A percentile compares a stretch with the other conserved stretches of the same genome.
phyloP scores from a whole-genome alignment of 2,113 vertebrate species.

The Psophia crepitans region DNA sequence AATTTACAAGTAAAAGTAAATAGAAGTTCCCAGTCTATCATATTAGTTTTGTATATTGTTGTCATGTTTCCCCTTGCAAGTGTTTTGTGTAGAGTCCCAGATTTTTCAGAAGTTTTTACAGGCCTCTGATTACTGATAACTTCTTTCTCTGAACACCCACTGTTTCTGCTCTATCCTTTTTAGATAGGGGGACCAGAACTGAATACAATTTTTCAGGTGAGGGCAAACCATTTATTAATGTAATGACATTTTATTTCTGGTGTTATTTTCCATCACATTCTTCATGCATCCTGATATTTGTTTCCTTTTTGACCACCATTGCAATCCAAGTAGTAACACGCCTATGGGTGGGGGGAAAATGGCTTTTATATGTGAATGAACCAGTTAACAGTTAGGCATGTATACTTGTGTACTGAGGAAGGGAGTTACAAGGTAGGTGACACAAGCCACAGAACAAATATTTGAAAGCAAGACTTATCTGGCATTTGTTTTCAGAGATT shows the following conservation, averaged over 20 bases:
- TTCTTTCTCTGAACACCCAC: background rate
- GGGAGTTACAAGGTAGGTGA: background rate
- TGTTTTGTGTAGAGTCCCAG: background rate
- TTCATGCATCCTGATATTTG: background rate
- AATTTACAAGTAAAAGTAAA: background rate
- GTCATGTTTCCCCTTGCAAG: background rate
- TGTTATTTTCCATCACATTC: background rate
- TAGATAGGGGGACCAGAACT: slow-evolving; percentile 43
- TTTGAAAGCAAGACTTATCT: background rate
- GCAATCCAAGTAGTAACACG: background rate
- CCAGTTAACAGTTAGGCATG: background rate
- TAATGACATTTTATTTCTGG: background rate
- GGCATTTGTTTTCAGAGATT: background rate
- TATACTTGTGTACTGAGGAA: background rate
- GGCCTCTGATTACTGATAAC: background rate
- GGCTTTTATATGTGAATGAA: background rate
- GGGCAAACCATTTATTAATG: slow-evolving; percentile 15
- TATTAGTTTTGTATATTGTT: background rate
- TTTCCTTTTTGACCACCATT: background rate
- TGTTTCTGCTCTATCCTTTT: slow-evolving; percentile 37
- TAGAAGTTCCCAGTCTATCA: background rate
- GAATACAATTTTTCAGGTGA: slow-evolving; percentile 41
- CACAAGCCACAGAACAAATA: background rate
- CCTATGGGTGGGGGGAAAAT: background rate
- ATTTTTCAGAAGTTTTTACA: background rate